Conservation (phyloP, 1,140 invertebrate species). For the Pristionchus pacificus region DNA sequence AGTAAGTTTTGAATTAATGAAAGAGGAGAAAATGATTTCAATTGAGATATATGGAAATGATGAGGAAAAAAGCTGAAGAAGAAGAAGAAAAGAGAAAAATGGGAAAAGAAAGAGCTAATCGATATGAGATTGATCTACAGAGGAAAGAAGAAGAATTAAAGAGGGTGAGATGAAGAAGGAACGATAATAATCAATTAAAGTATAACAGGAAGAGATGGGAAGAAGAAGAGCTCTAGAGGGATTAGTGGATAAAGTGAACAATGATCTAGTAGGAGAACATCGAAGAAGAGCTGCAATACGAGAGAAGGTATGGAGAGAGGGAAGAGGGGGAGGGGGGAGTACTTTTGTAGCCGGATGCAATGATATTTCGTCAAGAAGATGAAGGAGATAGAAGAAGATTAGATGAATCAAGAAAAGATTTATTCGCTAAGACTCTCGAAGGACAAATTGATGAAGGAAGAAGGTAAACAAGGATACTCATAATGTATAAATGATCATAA, state of each 20-base stretch:
- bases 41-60: background rate
- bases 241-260: slow-evolving; percentile 18
- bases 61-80: slow-evolving; percentile 12
- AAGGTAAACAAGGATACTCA: too few species aligned
- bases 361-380: slow-evolving; percentile 25
- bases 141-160: slow-evolving; percentile 15
- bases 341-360: slow-evolving; percentile 13
- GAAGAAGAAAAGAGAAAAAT: slow-evolving; percentile 21
- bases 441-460: slow-evolving; percentile 23
- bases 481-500: too few species aligned
- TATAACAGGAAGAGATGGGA: slow-evolving; percentile 14
- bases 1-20: background rate
- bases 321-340: background rate
- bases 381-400: slow-evolving; percentile 12
- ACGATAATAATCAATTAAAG: background rate
- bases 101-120: slow-evolving; percentile 13
- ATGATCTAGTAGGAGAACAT: slow-evolving; percentile 14
- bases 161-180: background rate
- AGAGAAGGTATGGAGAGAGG: background rate
- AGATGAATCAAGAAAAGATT: slow-evolving; percentile 8
- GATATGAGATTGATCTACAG: slow-evolving; percentile 18
- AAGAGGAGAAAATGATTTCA: background rate
- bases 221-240: slow-evolving; percentile 5
- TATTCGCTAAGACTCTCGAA: slow-evolving; percentile 7
- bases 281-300: slow-evolving; percentile 6